Evolutionary conservation across 2,888 invertebrate genomes (phyloP).

Genomic region (Lumbricus terrestris): DNA sequence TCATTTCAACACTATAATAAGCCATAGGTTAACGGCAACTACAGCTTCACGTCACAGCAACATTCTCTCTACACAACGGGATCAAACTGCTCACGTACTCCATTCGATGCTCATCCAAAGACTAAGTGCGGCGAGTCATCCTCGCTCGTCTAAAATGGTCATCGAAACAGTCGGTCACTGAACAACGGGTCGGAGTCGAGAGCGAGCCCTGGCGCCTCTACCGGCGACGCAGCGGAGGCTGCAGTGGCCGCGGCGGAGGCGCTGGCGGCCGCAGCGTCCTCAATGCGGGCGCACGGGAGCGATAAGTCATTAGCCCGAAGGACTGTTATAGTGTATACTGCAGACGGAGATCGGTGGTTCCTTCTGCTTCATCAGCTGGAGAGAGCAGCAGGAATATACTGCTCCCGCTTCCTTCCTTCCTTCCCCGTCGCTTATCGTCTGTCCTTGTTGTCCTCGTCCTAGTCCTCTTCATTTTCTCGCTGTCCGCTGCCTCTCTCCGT

Average conservation of each 20-base stretch:
- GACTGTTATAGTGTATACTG: too few species aligned
- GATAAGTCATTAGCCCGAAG: neutral
- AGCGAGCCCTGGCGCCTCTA: neutral
- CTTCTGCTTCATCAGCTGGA: neutral
- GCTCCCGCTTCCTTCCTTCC: neutral
- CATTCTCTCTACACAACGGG: too few species aligned
- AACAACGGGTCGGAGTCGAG: neutral
- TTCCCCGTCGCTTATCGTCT: neutral
- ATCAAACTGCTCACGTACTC: neutral
- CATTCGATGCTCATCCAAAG: neutral
- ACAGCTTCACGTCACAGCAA: too few species aligned
- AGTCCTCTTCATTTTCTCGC: neutral
- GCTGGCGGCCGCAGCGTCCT: neutral
- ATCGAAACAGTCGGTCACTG: neutral
- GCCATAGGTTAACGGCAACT: too few species aligned
- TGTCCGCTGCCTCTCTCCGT: neutral
- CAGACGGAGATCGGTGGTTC: too few species aligned
- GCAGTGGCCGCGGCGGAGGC: neutral
- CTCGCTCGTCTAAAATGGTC: too few species aligned
- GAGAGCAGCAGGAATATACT: neutral
- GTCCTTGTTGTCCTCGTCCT: neutral
- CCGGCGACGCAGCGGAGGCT: too few species aligned
- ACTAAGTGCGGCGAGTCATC: neutral
- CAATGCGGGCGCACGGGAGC: neutral
- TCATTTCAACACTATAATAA: too few species aligned